A percentile compares a stretch with the other conserved stretches of the same genome.
phyloP scores from a whole-genome alignment of 1,140 invertebrate species.

The Platorchestia sp. region DNA sequence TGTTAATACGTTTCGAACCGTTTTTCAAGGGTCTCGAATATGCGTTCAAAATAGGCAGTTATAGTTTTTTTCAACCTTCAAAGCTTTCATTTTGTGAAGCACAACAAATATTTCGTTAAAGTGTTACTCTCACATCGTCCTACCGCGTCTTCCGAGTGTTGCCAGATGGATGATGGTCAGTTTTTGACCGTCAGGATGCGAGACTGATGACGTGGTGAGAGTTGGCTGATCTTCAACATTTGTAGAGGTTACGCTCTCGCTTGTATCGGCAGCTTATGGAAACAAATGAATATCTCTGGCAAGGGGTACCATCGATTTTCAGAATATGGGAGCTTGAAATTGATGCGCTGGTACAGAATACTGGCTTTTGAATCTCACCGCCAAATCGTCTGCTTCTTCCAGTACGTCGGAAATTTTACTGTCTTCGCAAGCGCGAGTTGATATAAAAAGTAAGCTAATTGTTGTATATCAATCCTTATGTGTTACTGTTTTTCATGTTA shows the following conservation, averaged over 20 bases:
- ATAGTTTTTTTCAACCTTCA: background rate
- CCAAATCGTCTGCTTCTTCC: background rate
- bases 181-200: background rate
- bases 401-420: background rate
- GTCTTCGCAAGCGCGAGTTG: background rate
- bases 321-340: background rate
- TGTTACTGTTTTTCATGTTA: background rate
- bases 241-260: constrained; percentile 43
- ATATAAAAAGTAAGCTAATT: background rate
- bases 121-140: background rate
- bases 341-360: background rate
- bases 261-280: constrained; percentile 26
- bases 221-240: constrained; percentile 10
- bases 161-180: constrained; percentile 12
- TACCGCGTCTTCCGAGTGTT: background rate
- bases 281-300: constrained; percentile 1
- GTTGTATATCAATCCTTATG: background rate
- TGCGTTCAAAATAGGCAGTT: background rate
- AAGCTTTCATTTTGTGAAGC: background rate
- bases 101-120: background rate
- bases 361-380: background rate
- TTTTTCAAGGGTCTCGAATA: background rate
- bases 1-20: background rate
- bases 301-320: background rate
- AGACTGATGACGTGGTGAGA: constrained; percentile 11